Conservation (phyloP, 2,888 invertebrate species). For the Adela reaumurella region DNA sequence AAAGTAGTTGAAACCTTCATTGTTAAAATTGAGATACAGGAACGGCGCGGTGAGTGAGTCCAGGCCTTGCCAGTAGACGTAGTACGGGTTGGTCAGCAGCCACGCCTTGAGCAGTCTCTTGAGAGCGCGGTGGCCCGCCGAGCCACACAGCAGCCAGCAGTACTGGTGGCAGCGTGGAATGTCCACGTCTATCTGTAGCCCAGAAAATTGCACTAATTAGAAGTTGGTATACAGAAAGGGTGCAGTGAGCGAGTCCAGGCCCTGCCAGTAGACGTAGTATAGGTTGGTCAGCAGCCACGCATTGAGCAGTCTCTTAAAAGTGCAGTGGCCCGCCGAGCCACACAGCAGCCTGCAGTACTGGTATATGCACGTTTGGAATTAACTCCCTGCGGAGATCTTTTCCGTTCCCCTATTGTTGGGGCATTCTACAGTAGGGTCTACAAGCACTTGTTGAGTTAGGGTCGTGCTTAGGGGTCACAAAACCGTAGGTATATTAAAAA, state of each 20-base stretch:
- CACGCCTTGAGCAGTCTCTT: constrained; percentile 94
- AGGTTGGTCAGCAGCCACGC: constrained; percentile 95
- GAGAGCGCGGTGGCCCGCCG: constrained; percentile 87
- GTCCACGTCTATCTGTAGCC: constrained; percentile 89
- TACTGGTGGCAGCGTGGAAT: constrained; percentile 99
- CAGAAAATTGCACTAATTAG: constrained; percentile 8
- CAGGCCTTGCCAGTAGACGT: constrained; percentile 99
- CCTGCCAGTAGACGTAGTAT: constrained; percentile 99
- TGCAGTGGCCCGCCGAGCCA: constrained; percentile 87
- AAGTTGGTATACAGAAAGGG: constrained; percentile 84
- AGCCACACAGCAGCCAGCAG: constrained; percentile 92
- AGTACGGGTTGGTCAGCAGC: constrained; percentile 90
- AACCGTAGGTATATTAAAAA: too few relatives aligned
- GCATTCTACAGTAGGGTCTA: too few relatives aligned
- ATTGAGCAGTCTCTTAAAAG: constrained; percentile 89
- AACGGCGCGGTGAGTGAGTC: constrained; percentile 98
- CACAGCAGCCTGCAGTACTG: constrained; percentile 97
- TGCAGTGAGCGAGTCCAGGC: constrained; percentile 94
- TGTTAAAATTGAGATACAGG: constrained; percentile 91
- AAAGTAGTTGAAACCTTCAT: too few relatives aligned
- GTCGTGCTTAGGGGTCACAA: too few relatives aligned
- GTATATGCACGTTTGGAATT: constrained; percentile 31
- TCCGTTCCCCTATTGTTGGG: not conserved
- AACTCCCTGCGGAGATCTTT: too few relatives aligned
- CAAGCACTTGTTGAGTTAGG: too few relatives aligned